Conservation (phyloP, 2,113 vertebrate genomes). For the Larimichthys crocea region DNA sequence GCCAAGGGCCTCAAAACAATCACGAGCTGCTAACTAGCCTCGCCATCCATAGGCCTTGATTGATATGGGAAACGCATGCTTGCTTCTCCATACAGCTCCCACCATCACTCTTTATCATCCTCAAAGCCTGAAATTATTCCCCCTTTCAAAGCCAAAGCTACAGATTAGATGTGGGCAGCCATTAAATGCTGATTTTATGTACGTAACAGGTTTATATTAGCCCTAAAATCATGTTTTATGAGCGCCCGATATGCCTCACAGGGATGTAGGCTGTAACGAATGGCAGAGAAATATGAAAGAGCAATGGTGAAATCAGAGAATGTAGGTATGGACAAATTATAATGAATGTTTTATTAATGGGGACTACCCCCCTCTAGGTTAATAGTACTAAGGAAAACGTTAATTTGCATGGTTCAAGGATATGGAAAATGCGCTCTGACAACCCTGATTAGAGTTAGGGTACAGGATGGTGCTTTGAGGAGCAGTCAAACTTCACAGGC, state of each 20-base stretch:
- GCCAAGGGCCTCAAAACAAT: conserved; percentile 92
- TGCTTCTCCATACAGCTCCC: conserved; percentile 77
- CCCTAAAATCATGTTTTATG: conserved; percentile 65
- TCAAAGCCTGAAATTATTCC: conserved; percentile 81
- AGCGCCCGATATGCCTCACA: conserved; percentile 41
- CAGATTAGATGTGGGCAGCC: conserved; percentile 70
- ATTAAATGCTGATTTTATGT: conserved; percentile 79
- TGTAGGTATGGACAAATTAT: conserved; percentile 69
- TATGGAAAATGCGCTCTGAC: conserved; percentile 70
- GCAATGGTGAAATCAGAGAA: conserved; percentile 66
- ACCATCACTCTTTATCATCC: conserved; percentile 79
- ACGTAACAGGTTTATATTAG: conserved; percentile 83
- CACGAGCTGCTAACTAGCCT: conserved; percentile 92
- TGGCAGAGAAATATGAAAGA: conserved; percentile 74
- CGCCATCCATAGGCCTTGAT: conserved; percentile 92
- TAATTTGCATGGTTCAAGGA: conserved; percentile 73
- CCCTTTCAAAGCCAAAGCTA: conserved; percentile 69
- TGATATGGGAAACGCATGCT: conserved; percentile 98
- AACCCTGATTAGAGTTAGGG: conserved; percentile 49
- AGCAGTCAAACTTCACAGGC: conserved; percentile 23
- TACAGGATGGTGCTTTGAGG: conserved; percentile 27
- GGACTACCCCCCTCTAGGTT: conserved; percentile 44
- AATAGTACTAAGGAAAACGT: conserved; percentile 50
- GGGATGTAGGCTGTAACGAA: conserved; percentile 71
- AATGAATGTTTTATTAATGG: conserved; percentile 68